phyloP scores from a whole-genome alignment of 2,888 invertebrate genomes.

The Calameuta idolon region DNA sequence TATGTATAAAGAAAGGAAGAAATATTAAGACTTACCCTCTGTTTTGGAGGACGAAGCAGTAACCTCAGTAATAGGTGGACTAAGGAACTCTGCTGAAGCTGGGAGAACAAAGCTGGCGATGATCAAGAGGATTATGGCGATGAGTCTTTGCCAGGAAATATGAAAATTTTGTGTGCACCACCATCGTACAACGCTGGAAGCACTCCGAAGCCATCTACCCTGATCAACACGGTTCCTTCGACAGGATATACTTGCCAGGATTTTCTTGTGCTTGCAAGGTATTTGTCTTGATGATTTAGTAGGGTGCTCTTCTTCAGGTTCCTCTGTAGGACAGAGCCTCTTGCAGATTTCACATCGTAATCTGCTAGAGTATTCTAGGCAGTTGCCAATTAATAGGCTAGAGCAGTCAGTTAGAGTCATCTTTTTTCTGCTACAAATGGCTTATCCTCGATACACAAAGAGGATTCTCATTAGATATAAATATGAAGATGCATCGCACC shows the following conservation, averaged over 20 bases:
- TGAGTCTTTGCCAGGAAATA: conserved; percentile 15
- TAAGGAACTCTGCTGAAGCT: conserved; percentile 17
- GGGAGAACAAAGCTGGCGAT: conserved; percentile 29
- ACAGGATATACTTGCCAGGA: neutral
- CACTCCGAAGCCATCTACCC: conserved; percentile 45
- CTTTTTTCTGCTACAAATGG: neutral
- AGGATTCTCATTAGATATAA: neutral
- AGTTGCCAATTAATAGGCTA: neutral
- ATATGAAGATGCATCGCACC: neutral
- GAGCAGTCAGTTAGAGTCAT: neutral
- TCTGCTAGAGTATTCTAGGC: neutral
- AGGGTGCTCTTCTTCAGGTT: conserved; percentile 24
- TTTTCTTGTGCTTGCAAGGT: neutral
- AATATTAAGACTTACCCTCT: conserved; percentile 36
- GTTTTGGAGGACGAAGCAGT: conserved; percentile 20
- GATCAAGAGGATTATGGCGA: conserved; percentile 24
- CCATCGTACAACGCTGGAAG: conserved; percentile 62
- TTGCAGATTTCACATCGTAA: conserved; percentile 2
- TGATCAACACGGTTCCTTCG: conserved; percentile 23
- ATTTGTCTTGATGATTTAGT: conserved; percentile 9
- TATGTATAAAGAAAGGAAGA: neutral
- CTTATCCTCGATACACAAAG: neutral
- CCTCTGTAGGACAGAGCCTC: conserved; percentile 5
- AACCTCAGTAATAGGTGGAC: neutral
- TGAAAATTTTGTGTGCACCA: conserved; percentile 8